Conservation (phyloP, 2,113 vertebrate species). For the Physeter macrocephalus region DNA sequence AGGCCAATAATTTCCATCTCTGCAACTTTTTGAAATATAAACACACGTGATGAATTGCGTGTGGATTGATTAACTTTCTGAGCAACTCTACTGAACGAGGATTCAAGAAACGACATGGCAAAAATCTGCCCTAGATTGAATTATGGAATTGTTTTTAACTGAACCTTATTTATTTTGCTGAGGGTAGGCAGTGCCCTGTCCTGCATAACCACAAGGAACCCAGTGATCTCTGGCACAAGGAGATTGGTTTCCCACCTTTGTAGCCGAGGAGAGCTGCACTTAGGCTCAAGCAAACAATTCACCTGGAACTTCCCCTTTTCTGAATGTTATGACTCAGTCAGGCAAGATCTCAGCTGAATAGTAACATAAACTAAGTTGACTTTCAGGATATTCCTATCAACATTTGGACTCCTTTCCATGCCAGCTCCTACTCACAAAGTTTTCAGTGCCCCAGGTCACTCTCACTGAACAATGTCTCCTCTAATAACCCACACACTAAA, state of each 20-base stretch:
- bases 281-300: neutral
- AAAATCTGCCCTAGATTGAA: neutral
- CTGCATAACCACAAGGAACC: neutral
- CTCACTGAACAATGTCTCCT: neutral
- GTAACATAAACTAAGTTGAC: neutral
- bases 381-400: neutral
- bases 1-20: constrained; percentile 40
- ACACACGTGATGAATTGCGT: constrained; percentile 44
- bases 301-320: neutral
- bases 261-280: neutral
- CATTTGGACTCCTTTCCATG: neutral
- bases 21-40: constrained; percentile 48
- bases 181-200: neutral
- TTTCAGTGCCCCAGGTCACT: neutral
- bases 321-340: neutral
- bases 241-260: neutral
- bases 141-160: neutral
- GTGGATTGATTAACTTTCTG: constrained; percentile 22
- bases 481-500: neutral
- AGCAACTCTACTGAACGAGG: constrained; percentile 15
- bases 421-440: neutral
- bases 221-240: neutral
- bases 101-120: constrained; percentile 36
- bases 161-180: constrained; percentile 19
- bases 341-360: neutral